Evolutionary conservation across 2,888 invertebrate genomes (phyloP).

Genomic region (Himalopsyche anomala): DNA sequence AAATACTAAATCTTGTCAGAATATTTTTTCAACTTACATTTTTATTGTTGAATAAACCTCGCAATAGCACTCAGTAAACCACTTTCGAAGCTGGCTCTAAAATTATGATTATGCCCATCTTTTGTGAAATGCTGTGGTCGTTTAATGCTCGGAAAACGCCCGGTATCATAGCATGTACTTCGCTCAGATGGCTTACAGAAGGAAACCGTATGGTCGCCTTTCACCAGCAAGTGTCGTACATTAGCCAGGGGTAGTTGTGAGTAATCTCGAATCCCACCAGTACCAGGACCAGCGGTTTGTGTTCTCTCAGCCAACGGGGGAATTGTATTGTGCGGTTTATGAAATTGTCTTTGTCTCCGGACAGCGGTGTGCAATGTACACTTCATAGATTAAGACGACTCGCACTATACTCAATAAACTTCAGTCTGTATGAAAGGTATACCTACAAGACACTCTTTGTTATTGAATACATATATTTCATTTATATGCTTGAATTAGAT

Average conservation of each 20-base stretch:
- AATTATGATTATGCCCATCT: conserved; percentile 24
- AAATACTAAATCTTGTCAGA: no score
- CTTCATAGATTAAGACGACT: background rate
- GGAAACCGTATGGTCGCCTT: conserved; percentile 32
- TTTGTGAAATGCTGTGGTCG: conserved; percentile 31
- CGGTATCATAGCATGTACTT: conserved; percentile 14
- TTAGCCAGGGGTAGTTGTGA: conserved; percentile 39
- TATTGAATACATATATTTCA: no score
- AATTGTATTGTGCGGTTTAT: conserved; percentile 54
- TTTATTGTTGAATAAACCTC: background rate
- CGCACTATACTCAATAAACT: no score
- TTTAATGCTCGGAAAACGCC: conserved; percentile 42
- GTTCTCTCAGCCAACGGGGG: conserved; percentile 32
- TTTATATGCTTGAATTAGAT: no score
- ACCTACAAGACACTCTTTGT: no score
- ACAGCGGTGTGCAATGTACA: background rate
- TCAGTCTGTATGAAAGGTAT: no score
- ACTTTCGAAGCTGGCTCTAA: background rate
- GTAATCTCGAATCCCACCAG: conserved; percentile 51
- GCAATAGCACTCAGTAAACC: background rate
- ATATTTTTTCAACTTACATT: no score
- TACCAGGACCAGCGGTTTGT: conserved; percentile 23
- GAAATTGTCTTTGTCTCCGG: conserved; percentile 49
- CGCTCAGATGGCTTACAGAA: conserved; percentile 19
- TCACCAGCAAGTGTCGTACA: conserved; percentile 46